Evolutionary conservation across 2,113 vertebrate species (phyloP).

Genomic region (Rhizomys pruinosus): DNA sequence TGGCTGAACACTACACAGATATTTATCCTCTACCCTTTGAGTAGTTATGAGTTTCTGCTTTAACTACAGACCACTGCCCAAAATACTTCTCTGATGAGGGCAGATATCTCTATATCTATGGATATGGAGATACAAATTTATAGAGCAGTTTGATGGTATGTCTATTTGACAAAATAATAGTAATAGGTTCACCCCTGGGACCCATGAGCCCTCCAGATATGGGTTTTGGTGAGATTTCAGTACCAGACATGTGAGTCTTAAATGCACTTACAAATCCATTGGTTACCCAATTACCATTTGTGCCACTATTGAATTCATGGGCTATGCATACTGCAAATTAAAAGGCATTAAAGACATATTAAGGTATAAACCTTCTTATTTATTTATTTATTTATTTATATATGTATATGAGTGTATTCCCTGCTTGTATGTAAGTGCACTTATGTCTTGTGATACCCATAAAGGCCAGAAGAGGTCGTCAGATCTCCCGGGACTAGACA

Average conservation of each 20-base stretch:
- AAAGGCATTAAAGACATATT: background rate
- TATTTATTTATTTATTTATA: too few species aligned
- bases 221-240: background rate
- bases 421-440: too few species aligned
- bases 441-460: too few species aligned
- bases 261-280: too few species aligned
- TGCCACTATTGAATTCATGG: too few species aligned
- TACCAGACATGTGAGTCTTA: background rate
- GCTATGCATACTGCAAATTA: background rate
- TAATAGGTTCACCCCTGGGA: background rate
- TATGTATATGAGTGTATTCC: too few species aligned
- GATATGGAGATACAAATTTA: background rate
- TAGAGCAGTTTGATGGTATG: too few species aligned
- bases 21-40: background rate
- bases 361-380: background rate
- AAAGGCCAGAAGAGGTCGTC: too few species aligned
- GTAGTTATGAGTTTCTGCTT: background rate
- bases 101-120: background rate
- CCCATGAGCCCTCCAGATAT: background rate
- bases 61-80: background rate
- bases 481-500: too few species aligned
- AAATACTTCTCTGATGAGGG: background rate
- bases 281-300: too few species aligned
- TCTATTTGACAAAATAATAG: background rate
- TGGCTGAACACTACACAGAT: background rate